Evolutionary conservation across 1,140 invertebrate genomes (phyloP).

Genomic region (Pantala flavescens): DNA sequence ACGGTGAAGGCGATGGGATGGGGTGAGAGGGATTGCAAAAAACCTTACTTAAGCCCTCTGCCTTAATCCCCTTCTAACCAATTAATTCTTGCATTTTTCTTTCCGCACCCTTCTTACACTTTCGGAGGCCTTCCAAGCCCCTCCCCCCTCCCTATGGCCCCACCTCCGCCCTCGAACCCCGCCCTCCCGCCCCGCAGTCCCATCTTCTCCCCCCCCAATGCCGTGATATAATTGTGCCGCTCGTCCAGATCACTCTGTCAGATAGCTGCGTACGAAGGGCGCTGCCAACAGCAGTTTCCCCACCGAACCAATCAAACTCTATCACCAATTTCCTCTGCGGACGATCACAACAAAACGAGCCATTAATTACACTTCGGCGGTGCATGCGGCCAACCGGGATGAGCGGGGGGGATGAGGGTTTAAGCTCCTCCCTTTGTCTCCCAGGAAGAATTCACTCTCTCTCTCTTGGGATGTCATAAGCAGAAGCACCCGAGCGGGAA

Average conservation of each 20-base stretch:
- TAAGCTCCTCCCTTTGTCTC: background rate
- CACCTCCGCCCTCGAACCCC: background rate
- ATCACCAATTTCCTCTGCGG: background rate
- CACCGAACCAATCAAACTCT: background rate
- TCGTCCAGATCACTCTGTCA: background rate
- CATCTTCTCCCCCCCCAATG: background rate
- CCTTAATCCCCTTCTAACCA: conserved; percentile 8
- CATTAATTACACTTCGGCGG: background rate
- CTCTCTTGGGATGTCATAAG: background rate
- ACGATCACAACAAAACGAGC: conserved; percentile 1
- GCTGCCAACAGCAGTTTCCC: background rate
- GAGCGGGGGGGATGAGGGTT: background rate
- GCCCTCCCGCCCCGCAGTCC: background rate
- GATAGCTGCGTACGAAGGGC: background rate
- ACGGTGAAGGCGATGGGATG: too few species aligned
- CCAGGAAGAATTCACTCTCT: background rate
- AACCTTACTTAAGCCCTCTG: background rate
- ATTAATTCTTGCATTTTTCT: conserved; percentile 10
- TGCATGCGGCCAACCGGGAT: background rate
- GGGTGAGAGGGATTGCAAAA: background rate
- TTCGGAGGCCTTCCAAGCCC: background rate
- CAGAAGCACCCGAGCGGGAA: background rate
- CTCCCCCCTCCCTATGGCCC: background rate
- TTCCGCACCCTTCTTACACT: background rate
- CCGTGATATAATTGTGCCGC: background rate